These are phyloP conservation scores for Pelusios castaneus DNA, from an alignment of 2,113 vertebrate species.

Conservation along the genomic window DNA sequence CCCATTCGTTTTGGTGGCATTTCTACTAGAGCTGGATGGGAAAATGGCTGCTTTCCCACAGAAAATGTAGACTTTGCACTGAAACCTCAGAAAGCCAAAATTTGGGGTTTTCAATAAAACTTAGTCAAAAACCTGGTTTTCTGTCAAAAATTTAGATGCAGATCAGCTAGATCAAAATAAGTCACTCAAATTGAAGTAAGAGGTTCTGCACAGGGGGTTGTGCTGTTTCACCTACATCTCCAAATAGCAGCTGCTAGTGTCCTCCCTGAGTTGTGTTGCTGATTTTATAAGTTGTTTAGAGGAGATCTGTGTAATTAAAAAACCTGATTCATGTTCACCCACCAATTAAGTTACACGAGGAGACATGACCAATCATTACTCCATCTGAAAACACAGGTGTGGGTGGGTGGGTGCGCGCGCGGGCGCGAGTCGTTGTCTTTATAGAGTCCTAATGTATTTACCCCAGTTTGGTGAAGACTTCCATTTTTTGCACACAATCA, in stretches of 20 bases:
- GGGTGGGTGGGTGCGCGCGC: background rate
- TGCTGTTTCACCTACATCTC: no score
- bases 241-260: no score
- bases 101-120: background rate
- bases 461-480: rapidly evolving
- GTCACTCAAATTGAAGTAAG: no score
- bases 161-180: slow-evolving; percentile 8
- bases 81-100: background rate
- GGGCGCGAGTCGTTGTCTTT: no score
- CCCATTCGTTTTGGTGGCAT: background rate
- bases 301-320: slow-evolving; percentile 56
- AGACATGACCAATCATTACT: background rate
- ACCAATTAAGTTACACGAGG: slow-evolving; percentile 54
- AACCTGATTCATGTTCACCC: slow-evolving; percentile 50
- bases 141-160: slow-evolving; percentile 70
- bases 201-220: no score
- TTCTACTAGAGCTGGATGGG: background rate
- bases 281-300: slow-evolving; percentile 40
- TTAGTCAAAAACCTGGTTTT: slow-evolving; percentile 64
- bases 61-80: background rate
- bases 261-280: no score
- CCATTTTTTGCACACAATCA: no score
- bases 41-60: background rate
- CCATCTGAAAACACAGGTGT: background rate
- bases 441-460: background rate